Percentiles rank a stretch among this genome's conserved stretches.
Evolutionary conservation across 1,140 invertebrate species (phyloP).

Genomic region (Rhizoglyphus robini): DNA sequence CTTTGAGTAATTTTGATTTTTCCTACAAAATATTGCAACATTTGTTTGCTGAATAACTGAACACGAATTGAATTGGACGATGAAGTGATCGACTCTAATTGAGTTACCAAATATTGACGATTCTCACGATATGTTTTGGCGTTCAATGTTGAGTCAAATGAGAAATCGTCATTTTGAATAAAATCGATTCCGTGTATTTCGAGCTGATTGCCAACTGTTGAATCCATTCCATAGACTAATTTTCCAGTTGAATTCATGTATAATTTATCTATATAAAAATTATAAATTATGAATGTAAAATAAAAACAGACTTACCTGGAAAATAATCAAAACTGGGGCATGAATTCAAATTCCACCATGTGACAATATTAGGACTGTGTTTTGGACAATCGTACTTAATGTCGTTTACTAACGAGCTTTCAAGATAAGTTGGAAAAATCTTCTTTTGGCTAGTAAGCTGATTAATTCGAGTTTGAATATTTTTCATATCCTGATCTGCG

Average conservation of each 20-base stretch:
- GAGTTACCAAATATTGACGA: too few species aligned
- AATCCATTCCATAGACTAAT: neutral
- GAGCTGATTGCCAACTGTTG: neutral
- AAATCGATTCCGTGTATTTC: neutral
- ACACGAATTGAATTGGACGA: too few species aligned
- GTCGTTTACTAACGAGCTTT: neutral
- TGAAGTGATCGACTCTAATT: too few species aligned
- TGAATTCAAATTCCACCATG: too few species aligned
- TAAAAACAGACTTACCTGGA: neutral
- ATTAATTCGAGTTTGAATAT: neutral
- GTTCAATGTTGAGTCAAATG: too few species aligned
- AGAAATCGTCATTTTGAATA: too few species aligned
- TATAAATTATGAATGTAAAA: neutral
- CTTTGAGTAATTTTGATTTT: too few species aligned
- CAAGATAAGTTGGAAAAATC: neutral
- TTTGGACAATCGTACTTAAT: neutral
- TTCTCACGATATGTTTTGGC: too few species aligned
- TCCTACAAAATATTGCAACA: too few species aligned
- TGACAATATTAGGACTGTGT: neutral
- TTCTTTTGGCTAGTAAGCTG: neutral
- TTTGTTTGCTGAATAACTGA: too few species aligned
- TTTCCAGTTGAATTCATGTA: neutral
- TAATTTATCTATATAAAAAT: neutral
- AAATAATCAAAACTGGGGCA: neutral
- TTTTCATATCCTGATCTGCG: neutral